Conservation (phyloP, 2,888 invertebrate species). For the Dicyrtoma fusca region DNA sequence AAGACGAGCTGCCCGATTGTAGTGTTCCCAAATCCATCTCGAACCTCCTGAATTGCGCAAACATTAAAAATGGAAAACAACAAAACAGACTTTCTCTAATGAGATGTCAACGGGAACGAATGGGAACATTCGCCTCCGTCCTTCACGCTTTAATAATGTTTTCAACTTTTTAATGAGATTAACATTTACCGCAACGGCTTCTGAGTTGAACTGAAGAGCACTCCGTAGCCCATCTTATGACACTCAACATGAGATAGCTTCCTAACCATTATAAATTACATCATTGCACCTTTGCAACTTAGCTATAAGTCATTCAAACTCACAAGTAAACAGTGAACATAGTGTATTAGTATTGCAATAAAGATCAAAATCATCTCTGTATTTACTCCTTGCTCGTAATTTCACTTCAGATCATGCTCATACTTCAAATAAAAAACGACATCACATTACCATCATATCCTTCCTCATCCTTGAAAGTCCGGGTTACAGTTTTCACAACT, state of each 20-base stretch:
- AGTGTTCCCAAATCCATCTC: background rate
- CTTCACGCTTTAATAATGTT: no score
- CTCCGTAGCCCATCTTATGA: no score
- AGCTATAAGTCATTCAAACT: background rate
- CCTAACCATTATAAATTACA: no score
- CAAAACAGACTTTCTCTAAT: conserved; percentile 3
- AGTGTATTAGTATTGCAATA: background rate
- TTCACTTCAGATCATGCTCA: no score
- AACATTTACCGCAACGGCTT: no score
- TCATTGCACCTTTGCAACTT: background rate
- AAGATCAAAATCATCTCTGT: no score
- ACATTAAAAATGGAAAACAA: background rate
- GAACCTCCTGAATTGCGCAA: background rate
- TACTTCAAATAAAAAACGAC: background rate
- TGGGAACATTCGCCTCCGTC: background rate
- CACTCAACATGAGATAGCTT: no score
- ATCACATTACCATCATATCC: conserved; percentile 59
- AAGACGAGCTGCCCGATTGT: no score
- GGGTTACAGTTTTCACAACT: conserved; percentile 48
- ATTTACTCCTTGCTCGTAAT: no score
- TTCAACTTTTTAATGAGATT: no score
- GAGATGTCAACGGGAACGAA: conserved; percentile 9
- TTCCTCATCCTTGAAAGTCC: conserved; percentile 60
- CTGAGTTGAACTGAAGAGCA: no score
- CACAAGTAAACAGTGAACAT: background rate